These are phyloP conservation scores for Dasyurus viverrinus DNA, from an alignment of 2,113 vertebrate species.

Conservation along the genomic window DNA sequence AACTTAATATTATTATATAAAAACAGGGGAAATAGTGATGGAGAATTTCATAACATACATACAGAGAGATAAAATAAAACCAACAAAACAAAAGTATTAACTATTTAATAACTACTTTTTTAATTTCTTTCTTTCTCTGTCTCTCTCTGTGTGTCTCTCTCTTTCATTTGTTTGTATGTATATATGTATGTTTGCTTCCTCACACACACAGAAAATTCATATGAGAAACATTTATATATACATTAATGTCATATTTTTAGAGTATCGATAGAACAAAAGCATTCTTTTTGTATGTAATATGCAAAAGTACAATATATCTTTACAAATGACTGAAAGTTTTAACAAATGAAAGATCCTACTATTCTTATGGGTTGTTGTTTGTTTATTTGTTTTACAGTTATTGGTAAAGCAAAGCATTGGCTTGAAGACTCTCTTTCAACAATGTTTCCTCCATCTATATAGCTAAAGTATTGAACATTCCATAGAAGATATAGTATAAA, in stretches of 20 bases:
- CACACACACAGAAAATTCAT: not conserved
- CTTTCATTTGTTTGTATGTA: not conserved
- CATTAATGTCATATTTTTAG: not conserved
- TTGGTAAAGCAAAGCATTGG: not conserved
- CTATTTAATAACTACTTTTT: not conserved
- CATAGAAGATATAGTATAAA: not conserved
- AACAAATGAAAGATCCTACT: not conserved
- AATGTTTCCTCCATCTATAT: not conserved
- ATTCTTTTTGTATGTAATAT: not conserved
- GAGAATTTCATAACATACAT: not conserved
- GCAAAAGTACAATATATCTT: not conserved
- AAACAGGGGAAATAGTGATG: not conserved
- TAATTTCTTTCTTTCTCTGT: not conserved
- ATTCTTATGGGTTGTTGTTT: not conserved
- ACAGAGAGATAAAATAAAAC: not conserved
- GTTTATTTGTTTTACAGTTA: not conserved
- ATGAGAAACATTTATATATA: not conserved
- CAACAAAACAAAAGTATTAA: not conserved
- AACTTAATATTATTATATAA: not conserved
- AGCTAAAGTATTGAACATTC: not conserved
- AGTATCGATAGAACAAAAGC: not conserved
- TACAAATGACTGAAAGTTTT: not conserved
- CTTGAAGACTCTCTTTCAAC: not conserved
- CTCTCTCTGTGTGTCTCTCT: too few species aligned
- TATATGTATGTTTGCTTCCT: not conserved